These are phyloP conservation scores for Hyperopisus bebe DNA, from an alignment of 2,113 vertebrate genomes.

Conservation along the genomic window DNA sequence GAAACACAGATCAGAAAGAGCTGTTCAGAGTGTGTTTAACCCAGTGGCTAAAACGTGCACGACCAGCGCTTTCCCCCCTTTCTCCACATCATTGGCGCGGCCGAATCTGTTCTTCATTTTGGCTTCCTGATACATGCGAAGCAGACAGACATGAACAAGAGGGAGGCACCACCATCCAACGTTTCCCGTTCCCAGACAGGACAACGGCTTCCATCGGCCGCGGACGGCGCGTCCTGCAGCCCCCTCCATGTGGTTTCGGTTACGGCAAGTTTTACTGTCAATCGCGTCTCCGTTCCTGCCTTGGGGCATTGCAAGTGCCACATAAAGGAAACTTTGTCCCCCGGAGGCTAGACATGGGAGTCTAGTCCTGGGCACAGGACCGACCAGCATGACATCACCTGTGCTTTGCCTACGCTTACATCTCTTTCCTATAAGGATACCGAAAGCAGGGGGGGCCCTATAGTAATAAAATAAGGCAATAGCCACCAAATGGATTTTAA, in stretches of 20 bases:
- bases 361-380: constrained; percentile 31
- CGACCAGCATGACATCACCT: constrained; percentile 37
- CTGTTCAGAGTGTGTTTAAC: constrained; percentile 34
- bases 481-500: constrained; percentile 12
- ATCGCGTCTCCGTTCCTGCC: constrained; percentile 63
- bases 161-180: constrained; percentile 45
- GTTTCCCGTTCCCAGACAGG: constrained; percentile 43
- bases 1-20: constrained; percentile 30
- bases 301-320: constrained; percentile 54
- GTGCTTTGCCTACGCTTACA: constrained; percentile 26
- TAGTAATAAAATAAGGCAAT: neutral
- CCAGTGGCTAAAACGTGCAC: constrained; percentile 23
- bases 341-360: constrained; percentile 57
- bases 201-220: constrained; percentile 43
- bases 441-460: neutral
- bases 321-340: constrained; percentile 73
- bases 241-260: constrained; percentile 67
- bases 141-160: constrained; percentile 44
- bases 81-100: constrained; percentile 30
- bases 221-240: constrained; percentile 49
- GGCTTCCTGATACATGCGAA: constrained; percentile 52
- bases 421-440: constrained; percentile 29
- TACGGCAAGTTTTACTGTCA: constrained; percentile 67
- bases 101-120: constrained; percentile 52
- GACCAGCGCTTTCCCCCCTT: constrained; percentile 16